phyloP scores from a whole-genome alignment of 2,888 invertebrate genomes.

The Hetaerina titia region DNA sequence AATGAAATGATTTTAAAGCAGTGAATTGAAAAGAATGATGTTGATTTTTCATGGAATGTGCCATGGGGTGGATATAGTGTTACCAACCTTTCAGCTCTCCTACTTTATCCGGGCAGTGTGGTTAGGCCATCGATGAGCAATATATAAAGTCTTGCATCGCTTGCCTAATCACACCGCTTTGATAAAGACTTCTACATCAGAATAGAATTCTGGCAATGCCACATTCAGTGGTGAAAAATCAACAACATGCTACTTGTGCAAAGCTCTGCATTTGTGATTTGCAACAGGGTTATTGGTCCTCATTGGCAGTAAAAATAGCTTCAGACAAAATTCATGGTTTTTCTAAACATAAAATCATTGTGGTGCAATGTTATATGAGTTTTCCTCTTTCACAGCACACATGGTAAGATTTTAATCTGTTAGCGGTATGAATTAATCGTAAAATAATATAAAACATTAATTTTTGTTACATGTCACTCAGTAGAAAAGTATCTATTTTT shows the following conservation, averaged over 20 bases:
- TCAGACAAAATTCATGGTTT: neutral
- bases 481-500: neutral
- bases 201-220: conserved; percentile 36
- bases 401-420: neutral
- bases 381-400: neutral
- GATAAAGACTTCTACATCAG: conserved; percentile 49
- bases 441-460: too few species aligned
- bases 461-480: too few species aligned
- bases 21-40: neutral
- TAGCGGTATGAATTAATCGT: neutral
- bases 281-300: neutral
- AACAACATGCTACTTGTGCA: neutral
- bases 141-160: conserved; percentile 42
- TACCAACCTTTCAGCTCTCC: conserved; percentile 5
- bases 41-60: conserved; percentile 47
- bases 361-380: neutral
- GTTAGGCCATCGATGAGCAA: conserved; percentile 42
- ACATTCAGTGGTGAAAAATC: conserved; percentile 32
- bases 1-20: neutral
- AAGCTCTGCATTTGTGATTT: neutral
- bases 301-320: neutral
- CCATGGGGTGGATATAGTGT: neutral
- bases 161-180: conserved; percentile 45
- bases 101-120: conserved; percentile 40
- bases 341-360: neutral